phyloP scores from a whole-genome alignment of 2,113 vertebrate genomes.

The Dicaeum eximium region DNA sequence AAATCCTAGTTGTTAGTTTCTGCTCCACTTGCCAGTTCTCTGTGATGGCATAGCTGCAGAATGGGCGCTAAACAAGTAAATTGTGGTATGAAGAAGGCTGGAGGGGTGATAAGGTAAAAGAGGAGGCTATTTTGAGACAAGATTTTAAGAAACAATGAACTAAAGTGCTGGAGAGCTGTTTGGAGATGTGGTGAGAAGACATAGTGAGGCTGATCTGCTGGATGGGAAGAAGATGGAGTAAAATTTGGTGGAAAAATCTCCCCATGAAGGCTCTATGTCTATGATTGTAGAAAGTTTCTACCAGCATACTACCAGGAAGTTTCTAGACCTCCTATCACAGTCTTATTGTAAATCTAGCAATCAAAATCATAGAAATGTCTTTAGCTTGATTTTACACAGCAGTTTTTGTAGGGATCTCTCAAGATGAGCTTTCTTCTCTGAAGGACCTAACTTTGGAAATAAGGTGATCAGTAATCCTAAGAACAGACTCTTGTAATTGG shows the following conservation, averaged over 20 bases:
- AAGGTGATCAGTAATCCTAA: background rate
- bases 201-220: background rate
- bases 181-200: background rate
- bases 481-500: background rate
- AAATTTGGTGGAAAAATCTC: background rate
- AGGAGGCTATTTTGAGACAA: background rate
- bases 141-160: background rate
- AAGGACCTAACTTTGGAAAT: background rate
- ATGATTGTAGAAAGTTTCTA: background rate
- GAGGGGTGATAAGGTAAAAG: background rate
- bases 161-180: background rate
- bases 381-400: background rate
- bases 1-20: background rate
- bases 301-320: too few species aligned
- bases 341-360: background rate
- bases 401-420: background rate
- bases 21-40: background rate
- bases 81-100: background rate
- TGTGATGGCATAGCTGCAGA: background rate
- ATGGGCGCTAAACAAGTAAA: background rate
- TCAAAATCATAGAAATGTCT: background rate
- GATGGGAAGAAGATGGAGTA: background rate
- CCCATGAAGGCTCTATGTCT: background rate
- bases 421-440: background rate
- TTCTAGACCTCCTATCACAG: background rate